phyloP scores from a whole-genome alignment of 2,113 vertebrate species.

The Nothobranchius furzeri region DNA sequence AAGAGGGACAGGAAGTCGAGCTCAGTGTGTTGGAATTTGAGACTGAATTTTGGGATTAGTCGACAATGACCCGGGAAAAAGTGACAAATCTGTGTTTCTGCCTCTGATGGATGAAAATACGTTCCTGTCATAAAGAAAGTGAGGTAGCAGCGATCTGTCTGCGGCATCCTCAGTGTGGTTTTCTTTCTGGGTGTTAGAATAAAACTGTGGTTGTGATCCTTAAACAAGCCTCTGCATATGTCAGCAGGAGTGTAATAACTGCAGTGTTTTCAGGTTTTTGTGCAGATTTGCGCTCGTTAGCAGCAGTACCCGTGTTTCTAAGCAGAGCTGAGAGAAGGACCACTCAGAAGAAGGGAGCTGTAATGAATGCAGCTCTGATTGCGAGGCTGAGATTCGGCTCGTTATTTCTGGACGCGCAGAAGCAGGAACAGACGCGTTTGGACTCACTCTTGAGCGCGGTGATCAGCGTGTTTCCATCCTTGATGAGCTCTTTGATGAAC shows the following conservation, averaged over 20 bases:
- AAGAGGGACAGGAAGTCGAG: slow-evolving; percentile 41
- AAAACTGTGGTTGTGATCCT: neutral
- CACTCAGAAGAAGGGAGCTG: slow-evolving; percentile 7
- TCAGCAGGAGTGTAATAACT: neutral
- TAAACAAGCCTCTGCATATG: slow-evolving; percentile 4
- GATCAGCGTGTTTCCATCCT: slow-evolving; percentile 94
- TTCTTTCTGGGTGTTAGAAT: neutral
- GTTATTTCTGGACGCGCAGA: neutral
- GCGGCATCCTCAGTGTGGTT: too few species aligned
- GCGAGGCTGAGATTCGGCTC: slow-evolving; percentile 30
- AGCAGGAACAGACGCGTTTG: slow-evolving; percentile 19
- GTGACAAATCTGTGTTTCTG: slow-evolving; percentile 12
- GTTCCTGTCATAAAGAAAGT: too few species aligned
- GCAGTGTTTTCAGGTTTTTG: neutral
- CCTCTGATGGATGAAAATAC: slow-evolving; percentile 2
- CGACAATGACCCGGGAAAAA: slow-evolving; percentile 41
- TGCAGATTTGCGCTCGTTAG: slow-evolving; percentile 2
- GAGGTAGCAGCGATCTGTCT: too few species aligned
- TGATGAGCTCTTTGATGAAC: slow-evolving; percentile 97
- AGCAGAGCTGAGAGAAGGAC: neutral
- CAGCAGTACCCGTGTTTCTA: neutral
- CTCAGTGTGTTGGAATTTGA: slow-evolving; percentile 21
- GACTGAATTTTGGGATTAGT: slow-evolving; percentile 18
- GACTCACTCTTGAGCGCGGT: slow-evolving; percentile 90
- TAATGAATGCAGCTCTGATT: slow-evolving; percentile 31